Evolutionary conservation across 2,113 vertebrate genomes (phyloP).

Genomic region (Hippoglossus stenolepis): DNA sequence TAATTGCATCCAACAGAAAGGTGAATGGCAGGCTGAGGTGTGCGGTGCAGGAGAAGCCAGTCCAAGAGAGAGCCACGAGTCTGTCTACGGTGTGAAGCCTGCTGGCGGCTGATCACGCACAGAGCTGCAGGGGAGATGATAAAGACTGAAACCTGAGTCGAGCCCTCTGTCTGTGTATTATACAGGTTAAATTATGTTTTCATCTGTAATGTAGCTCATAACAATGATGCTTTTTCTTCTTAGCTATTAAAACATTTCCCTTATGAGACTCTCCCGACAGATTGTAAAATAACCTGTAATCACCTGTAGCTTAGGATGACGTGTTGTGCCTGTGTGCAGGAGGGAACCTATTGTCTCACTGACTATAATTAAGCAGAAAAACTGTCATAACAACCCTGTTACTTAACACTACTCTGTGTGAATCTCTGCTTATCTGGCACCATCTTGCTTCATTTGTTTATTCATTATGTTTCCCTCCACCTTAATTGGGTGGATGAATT

Average conservation of each 20-base stretch:
- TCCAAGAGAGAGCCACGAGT: slow-evolving; percentile 34
- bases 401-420: slow-evolving; percentile 29
- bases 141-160: slow-evolving; percentile 7
- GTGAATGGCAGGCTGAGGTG: slow-evolving; percentile 74
- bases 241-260: background rate
- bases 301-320: slow-evolving; percentile 17
- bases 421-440: slow-evolving; percentile 31
- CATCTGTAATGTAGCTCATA: slow-evolving; percentile 8
- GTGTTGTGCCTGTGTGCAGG: background rate
- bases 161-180: slow-evolving; percentile 23
- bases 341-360: background rate
- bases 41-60: slow-evolving; percentile 30
- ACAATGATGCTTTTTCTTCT: background rate
- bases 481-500: slow-evolving; percentile 60
- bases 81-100: slow-evolving; percentile 39
- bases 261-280: background rate
- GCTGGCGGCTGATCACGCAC: background rate
- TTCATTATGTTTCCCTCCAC: slow-evolving; percentile 26
- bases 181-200: background rate
- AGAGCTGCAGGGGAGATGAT: background rate
- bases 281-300: slow-evolving; percentile 7
- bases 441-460: slow-evolving; percentile 48
- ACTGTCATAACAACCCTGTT: slow-evolving; percentile 16
- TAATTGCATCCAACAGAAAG: slow-evolving; percentile 82
- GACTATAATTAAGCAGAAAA: slow-evolving; percentile 23